A percentile compares a stretch with the other conserved stretches of the same genome.
These are phyloP conservation scores for Deilephila porcellus DNA, from an alignment of 2,888 invertebrate species.

Conservation along the genomic window DNA sequence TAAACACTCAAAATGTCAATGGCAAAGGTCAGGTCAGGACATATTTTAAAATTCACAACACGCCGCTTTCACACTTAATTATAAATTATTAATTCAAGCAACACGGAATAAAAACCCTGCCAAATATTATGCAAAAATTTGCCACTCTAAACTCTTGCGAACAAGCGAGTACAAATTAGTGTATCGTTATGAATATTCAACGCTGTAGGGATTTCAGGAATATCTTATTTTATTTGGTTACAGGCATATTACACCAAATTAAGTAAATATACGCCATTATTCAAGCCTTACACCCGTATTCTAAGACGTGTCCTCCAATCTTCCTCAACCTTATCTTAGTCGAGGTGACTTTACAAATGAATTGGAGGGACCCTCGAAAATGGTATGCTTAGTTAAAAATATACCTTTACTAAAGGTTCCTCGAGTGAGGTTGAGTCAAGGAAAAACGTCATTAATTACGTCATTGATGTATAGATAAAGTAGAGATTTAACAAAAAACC, in stretches of 20 bases:
- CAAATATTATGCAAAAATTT: slow-evolving; percentile 11
- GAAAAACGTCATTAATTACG: too few species aligned
- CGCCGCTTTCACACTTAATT: slow-evolving; percentile 16
- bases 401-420: too few species aligned
- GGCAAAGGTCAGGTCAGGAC: slow-evolving; percentile 24
- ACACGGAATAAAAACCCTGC: background rate
- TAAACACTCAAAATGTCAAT: slow-evolving; percentile 19
- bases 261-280: background rate
- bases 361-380: too few species aligned
- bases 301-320: too few species aligned
- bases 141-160: background rate
- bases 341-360: too few species aligned
- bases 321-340: too few species aligned
- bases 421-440: too few species aligned
- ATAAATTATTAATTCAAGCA: slow-evolving; percentile 19
- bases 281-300: too few species aligned
- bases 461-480: too few species aligned
- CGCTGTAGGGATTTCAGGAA: background rate
- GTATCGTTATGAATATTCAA: slow-evolving; percentile 16
- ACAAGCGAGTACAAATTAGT: slow-evolving; percentile 17
- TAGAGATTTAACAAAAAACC: too few species aligned
- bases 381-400: too few species aligned
- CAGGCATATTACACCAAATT: background rate
- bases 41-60: slow-evolving; percentile 26
- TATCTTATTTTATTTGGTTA: background rate